These are phyloP conservation scores for Tetramorium alpestre DNA, from an alignment of 1,140 invertebrate genomes.

Conservation along the genomic window DNA sequence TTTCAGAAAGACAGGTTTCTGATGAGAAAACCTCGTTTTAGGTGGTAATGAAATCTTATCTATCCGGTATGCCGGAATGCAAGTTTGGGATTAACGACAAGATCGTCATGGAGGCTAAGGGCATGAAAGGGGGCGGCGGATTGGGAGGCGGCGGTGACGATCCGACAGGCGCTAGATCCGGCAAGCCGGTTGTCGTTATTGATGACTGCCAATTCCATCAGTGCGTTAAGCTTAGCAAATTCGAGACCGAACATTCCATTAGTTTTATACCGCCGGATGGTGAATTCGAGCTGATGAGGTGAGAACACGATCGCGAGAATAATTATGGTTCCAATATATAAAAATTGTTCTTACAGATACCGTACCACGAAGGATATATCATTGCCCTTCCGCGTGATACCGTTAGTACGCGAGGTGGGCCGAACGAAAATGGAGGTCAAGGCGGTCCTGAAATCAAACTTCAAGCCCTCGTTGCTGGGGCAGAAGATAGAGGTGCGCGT, in stretches of 20 bases:
- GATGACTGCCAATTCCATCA: slow-evolving; percentile 99
- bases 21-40: slow-evolving; percentile 57
- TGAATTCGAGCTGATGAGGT: slow-evolving; percentile 99
- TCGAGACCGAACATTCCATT: slow-evolving; percentile 99
- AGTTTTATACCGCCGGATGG: slow-evolving; percentile 99
- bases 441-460: slow-evolving; percentile 99
- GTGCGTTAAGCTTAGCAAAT: slow-evolving; percentile 99
- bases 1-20: neutral
- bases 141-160: slow-evolving; percentile 90
- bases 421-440: slow-evolving; percentile 99
- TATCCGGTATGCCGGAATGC: slow-evolving; percentile 99
- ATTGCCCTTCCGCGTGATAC: slow-evolving; percentile 99
- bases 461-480: slow-evolving; percentile 98
- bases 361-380: slow-evolving; percentile 99
- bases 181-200: slow-evolving; percentile 98
- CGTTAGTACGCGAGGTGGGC: slow-evolving; percentile 98
- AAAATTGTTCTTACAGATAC: slow-evolving; percentile 88
- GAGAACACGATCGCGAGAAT: slow-evolving; percentile 55
- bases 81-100: slow-evolving; percentile 99
- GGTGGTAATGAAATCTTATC: slow-evolving; percentile 99
- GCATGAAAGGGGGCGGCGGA: slow-evolving; percentile 89
- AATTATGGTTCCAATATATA: neutral
- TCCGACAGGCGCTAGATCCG: slow-evolving; percentile 93
- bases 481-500: slow-evolving; percentile 99
- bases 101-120: slow-evolving; percentile 99